phyloP scores from a whole-genome alignment of 1,140 invertebrate species.

The Anastrepha ludens region DNA sequence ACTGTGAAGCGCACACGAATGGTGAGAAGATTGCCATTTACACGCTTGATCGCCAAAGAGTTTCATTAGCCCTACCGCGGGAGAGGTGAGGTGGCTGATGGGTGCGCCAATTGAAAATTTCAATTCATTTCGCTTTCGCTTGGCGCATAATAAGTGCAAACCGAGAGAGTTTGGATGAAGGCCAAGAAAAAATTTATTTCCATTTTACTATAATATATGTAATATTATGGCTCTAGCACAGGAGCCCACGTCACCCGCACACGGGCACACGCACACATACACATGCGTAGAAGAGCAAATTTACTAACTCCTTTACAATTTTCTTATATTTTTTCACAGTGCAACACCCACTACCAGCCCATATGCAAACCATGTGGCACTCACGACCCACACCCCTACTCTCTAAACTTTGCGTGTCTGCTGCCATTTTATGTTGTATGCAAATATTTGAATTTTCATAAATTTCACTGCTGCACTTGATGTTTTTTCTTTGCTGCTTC shows the following conservation, averaged over 20 bases:
- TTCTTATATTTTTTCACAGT: background rate
- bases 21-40: conserved; percentile 24
- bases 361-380: background rate
- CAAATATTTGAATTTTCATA: conserved; percentile 53
- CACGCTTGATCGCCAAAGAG: conserved; percentile 11
- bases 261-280: background rate
- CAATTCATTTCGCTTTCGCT: conserved; percentile 38
- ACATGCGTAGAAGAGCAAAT: background rate
- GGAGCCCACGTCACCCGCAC: background rate
- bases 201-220: conserved; percentile 12
- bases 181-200: conserved; percentile 18
- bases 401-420: background rate
- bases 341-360: background rate
- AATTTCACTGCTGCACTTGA: conserved; percentile 47
- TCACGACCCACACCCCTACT: background rate
- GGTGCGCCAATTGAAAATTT: conserved; percentile 29
- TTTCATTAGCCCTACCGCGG: background rate
- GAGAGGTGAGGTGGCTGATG: background rate
- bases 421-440: conserved; percentile 42
- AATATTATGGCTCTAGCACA: background rate
- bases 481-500: background rate
- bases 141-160: conserved; percentile 15
- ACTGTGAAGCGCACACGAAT: background rate
- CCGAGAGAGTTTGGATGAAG: background rate
- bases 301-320: background rate